These are phyloP conservation scores for Prietella phreatophila DNA, from an alignment of 2,113 vertebrate genomes.

Conservation along the genomic window DNA sequence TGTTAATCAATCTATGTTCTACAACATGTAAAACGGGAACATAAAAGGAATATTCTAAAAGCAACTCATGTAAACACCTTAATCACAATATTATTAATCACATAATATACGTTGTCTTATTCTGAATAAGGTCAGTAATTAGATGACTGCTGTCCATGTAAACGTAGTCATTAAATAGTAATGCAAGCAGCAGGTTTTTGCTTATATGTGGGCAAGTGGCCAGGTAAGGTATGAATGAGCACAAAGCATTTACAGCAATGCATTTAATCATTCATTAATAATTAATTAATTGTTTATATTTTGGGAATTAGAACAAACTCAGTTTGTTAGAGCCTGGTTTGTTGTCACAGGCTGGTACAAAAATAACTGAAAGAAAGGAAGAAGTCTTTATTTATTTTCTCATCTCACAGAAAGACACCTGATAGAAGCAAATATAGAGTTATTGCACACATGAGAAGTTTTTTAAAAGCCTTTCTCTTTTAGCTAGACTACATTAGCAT, in stretches of 20 bases:
- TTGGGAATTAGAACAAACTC: background rate
- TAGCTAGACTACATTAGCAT: conserved; percentile 24
- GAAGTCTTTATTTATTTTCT: background rate
- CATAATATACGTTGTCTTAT: too few relatives aligned
- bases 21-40: too few relatives aligned
- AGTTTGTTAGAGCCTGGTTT: background rate
- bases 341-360: background rate
- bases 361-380: background rate
- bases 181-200: background rate
- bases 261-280: background rate
- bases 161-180: background rate
- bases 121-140: too few relatives aligned
- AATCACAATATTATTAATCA: too few relatives aligned
- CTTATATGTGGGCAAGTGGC: background rate
- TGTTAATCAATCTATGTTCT: too few relatives aligned
- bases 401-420: background rate
- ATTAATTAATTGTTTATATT: background rate
- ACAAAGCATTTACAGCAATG: background rate
- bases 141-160: too few relatives aligned
- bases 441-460: conserved; percentile 2
- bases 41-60: too few relatives aligned
- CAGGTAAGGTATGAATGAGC: background rate
- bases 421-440: background rate
- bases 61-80: too few relatives aligned
- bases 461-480: conserved; percentile 18